Evolutionary conservation across 2,888 invertebrate species (phyloP), one percentile per base, ranked within the genome.

Genomic region (Mystacides longicornis): DNA sequence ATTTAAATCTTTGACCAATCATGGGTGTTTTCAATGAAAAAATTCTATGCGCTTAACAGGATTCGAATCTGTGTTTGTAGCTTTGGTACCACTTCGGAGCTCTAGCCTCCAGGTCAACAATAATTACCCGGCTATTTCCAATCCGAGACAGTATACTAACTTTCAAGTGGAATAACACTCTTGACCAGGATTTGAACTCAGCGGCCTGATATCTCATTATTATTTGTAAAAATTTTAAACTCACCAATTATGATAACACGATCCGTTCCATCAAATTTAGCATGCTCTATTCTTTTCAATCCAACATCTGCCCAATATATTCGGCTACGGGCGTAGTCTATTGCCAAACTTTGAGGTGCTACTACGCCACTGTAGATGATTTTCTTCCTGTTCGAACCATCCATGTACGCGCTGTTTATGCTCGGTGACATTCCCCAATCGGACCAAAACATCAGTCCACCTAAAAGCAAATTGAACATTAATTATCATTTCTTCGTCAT

Each of bases 291-390:
- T 1, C 83, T 84, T 65, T 85, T 83, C 4, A 83, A 85, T 0
- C 87, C 88, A 4, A 89, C 89, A 67, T 94, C 93, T 0, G 89
- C 86, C 89, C 94, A 94, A 68, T 92, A 94, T 2, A 94, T 75
- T 53, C 86, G 83, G 52, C 81, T 81, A 37, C 80, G 77, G 1
- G 78, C 76, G 60, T 83, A 81, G 69, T 94, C 94, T 20, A 94
- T 81, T 1, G 93, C 87, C 43, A 94, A 71, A 2, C 93, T 93
- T 67, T 91, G 93, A 1, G 93, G 93, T 84, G 86, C 89, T 0
- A 83, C 87, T 62, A 93, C 77, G 64, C 89, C 85, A 3, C 79
- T 80, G 33, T 73, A 80, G 5, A 89, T 80, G 0, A 89, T 71
- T 0, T 80, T 74, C 14, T 78, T 74, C 1, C 90, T 75, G 52